Evolutionary conservation across 1,140 invertebrate species (phyloP).

Genomic region (Orchestia grillus): DNA sequence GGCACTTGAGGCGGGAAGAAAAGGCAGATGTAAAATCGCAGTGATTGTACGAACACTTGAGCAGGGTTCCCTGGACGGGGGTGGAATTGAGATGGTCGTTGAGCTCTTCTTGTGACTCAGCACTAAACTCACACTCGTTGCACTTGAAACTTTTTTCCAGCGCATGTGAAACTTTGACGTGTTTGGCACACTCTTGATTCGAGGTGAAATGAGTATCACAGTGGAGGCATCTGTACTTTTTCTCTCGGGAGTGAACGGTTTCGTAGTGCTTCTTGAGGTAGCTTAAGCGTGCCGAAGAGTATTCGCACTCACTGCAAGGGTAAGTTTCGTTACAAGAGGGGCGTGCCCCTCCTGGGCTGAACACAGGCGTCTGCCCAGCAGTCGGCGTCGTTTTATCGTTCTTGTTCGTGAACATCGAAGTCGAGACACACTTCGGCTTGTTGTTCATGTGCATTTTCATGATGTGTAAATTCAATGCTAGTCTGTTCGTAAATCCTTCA

Average conservation of each 20-base stretch:
- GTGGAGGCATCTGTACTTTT: neutral
- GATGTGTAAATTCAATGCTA: conserved; percentile 6
- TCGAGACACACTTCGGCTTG: neutral
- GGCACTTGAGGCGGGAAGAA: conserved; percentile 33
- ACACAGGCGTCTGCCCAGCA: neutral
- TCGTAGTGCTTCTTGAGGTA: conserved; percentile 26
- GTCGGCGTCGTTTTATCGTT: neutral
- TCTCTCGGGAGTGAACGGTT: neutral
- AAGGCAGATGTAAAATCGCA: conserved; percentile 39
- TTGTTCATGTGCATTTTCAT: conserved; percentile 42
- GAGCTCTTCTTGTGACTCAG: conserved; percentile 37
- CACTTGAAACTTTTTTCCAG: neutral
- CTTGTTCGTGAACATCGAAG: neutral
- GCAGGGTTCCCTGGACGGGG: conserved; percentile 1
- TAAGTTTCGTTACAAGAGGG: conserved; percentile 8
- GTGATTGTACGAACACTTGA: conserved; percentile 23
- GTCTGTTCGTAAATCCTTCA: conserved; percentile 28
- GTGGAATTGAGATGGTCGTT: conserved; percentile 29
- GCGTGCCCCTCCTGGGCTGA: neutral
- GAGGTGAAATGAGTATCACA: neutral
- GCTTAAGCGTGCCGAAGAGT: conserved; percentile 37
- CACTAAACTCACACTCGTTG: conserved; percentile 7
- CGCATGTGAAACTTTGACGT: neutral
- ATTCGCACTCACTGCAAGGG: conserved; percentile 21
- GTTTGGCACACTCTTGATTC: neutral